phyloP scores from a whole-genome alignment of 2,113 vertebrate species.

The Epinephelus lanceolatus region DNA sequence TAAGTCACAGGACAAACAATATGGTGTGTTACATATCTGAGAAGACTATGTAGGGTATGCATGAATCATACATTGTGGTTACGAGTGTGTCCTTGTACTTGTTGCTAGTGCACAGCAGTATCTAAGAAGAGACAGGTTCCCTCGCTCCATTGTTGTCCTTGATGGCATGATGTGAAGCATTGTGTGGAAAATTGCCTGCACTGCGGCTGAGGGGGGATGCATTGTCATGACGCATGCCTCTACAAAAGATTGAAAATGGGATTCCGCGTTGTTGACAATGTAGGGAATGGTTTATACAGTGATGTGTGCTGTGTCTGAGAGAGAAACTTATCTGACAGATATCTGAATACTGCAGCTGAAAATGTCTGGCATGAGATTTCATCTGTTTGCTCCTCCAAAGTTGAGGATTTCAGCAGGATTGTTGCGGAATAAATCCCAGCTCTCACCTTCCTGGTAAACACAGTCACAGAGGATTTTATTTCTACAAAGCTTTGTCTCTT shows the following conservation, averaged over 20 bases:
- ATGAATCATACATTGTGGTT: conserved; percentile 35
- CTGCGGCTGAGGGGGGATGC: conserved; percentile 21
- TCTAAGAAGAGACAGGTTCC: conserved; percentile 32
- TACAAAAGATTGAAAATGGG: conserved; percentile 70
- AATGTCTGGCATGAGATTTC: conserved; percentile 22
- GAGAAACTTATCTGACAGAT: conserved; percentile 43
- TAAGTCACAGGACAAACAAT: conserved; percentile 11
- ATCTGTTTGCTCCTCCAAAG: not conserved
- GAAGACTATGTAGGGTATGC: not conserved
- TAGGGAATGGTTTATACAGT: conserved; percentile 33
- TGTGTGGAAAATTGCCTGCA: conserved; percentile 69
- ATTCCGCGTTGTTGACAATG: conserved; percentile 59
- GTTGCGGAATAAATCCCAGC: conserved; percentile 20
- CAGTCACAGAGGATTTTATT: conserved; percentile 1
- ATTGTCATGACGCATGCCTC: conserved; percentile 47
- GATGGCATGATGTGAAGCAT: conserved; percentile 62
- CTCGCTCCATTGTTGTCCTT: conserved; percentile 52
- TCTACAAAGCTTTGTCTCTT: conserved; percentile 19
- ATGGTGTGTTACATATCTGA: conserved; percentile 27
- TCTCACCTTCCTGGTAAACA: conserved; percentile 32
- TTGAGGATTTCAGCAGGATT: conserved; percentile 25
- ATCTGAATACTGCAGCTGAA: conserved; percentile 26
- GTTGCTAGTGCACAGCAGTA: conserved; percentile 12
- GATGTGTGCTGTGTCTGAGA: conserved; percentile 1
- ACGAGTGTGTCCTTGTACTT: conserved; percentile 13